phyloP scores from a whole-genome alignment of 1,140 invertebrate genomes.

The Aphelenchoides besseyi region DNA sequence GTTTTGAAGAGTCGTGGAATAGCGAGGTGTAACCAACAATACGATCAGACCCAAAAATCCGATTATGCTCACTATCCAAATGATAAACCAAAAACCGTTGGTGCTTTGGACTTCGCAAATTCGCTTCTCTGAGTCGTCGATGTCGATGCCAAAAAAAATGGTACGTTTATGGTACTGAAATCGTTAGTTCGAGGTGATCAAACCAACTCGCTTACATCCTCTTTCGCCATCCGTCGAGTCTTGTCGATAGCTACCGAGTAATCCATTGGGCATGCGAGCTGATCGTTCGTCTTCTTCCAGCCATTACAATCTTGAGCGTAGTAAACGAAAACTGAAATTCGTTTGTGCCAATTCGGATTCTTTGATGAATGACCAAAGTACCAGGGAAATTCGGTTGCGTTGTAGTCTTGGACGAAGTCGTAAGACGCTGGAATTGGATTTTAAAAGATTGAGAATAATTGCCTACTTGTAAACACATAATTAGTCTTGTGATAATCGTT shows the following conservation, averaged over 20 bases:
- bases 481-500: background rate
- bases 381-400: background rate
- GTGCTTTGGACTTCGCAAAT: too few relatives aligned
- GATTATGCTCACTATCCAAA: too few relatives aligned
- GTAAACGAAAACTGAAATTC: background rate
- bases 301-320: background rate
- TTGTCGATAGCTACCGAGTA: background rate
- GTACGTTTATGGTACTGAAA: too few relatives aligned
- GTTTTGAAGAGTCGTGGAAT: too few relatives aligned
- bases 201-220: background rate
- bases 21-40: too few relatives aligned
- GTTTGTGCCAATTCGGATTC: background rate
- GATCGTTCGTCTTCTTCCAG: background rate
- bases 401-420: background rate
- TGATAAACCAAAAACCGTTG: too few relatives aligned
- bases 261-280: background rate
- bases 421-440: background rate
- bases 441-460: background rate
- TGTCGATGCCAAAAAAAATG: too few relatives aligned
- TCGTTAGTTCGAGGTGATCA: background rate
- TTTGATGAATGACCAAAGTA: background rate
- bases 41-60: too few relatives aligned
- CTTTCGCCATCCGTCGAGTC: background rate
- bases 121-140: too few relatives aligned
- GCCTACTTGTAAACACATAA: background rate